These are phyloP conservation scores for Seira sanloemensis DNA, from an alignment of 2,888 invertebrate species.

Conservation along the genomic window DNA sequence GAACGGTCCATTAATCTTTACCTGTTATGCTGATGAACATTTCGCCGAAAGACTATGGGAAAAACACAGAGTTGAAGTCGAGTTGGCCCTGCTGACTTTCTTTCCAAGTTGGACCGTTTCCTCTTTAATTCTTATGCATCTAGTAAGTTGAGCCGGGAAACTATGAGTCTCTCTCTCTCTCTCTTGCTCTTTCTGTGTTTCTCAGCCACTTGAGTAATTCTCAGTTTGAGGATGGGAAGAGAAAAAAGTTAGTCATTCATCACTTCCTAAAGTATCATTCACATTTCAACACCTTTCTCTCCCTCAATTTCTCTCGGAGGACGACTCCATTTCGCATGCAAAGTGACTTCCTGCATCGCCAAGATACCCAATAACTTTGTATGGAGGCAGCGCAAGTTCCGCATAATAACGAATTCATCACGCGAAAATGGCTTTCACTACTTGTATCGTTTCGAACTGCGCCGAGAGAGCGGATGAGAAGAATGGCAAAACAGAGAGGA, in stretches of 20 bases:
- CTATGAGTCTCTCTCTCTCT: too few species aligned
- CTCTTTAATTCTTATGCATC: not conserved
- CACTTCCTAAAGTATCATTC: constrained; percentile 61
- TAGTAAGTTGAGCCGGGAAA: too few species aligned
- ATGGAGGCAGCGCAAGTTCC: not conserved
- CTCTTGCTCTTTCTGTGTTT: too few species aligned
- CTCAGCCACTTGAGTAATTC: constrained; percentile 64
- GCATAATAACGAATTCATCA: constrained; percentile 14
- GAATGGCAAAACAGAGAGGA: too few species aligned
- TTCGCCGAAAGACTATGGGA: constrained; percentile 28
- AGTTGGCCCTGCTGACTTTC: constrained; percentile 40
- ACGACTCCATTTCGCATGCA: not conserved
- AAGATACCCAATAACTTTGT: constrained; percentile 2
- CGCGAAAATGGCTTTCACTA: not conserved
- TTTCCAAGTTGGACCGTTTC: not conserved
- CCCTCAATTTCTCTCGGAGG: constrained; percentile 41
- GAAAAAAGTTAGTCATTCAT: constrained; percentile 62
- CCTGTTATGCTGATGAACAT: constrained; percentile 62
- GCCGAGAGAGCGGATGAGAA: too few species aligned
- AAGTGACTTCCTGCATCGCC: not conserved
- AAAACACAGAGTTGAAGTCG: constrained; percentile 17
- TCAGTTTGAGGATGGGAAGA: constrained; percentile 24
- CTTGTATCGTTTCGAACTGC: constrained; percentile 7
- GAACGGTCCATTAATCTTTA: constrained; percentile 66
- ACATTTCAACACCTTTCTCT: constrained; percentile 64